Base-by-base conservation (phyloP, 2,113 vertebrate species). In the Dipodomys stephensi region DNA sequence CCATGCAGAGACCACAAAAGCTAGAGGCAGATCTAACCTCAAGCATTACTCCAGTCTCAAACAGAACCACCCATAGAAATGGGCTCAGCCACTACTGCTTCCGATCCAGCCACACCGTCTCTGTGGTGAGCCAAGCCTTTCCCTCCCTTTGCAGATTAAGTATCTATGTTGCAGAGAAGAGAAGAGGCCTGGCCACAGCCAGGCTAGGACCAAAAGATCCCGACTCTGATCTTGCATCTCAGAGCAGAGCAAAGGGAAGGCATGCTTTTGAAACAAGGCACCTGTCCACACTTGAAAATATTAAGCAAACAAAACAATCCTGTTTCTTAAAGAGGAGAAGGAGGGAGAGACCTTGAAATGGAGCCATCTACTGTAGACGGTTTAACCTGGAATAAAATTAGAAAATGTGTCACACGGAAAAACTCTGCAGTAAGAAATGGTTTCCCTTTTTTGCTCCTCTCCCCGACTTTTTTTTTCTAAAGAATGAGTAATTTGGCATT, bases 391-490 rank as follows among this genome's bases (percentile, higher is more conserved):
- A 94, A 68, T 94, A 97, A 96, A 97, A 96, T 96, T 97, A 97
- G 92, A 94, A 96, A 95, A 91, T 86, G 91, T 96, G 96, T 97
- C 95, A 96, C 90, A 90, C 83, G 97, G 96, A 97, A 98, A 97
- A 96, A 96, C 83, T 92, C 82, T 80, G 49, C 93, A 85, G 77
- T 22, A 44, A 96, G 91, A 93, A 92, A 88, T 39, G 62, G 53
- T 57, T 57, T 57, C 53, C 53, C 39, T 39, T 57, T 57, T 57
- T 57, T 57, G 68, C 90, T 72, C 80, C 88, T 46, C n/a, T 4
- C 30, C 35, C 49, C 27, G 53, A 27, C 49, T 83, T 86, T 93
- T 77, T 88, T 88, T 94, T 94, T 95, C 73, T 91, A 87, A 79
- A 94, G 93, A 92, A 35, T 96, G 93, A 98, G 91, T 97, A 97